Percentiles rank a stretch among this genome's conserved stretches.
Conservation (phyloP, 2,888 invertebrate species). For the Eledona agricola region DNA sequence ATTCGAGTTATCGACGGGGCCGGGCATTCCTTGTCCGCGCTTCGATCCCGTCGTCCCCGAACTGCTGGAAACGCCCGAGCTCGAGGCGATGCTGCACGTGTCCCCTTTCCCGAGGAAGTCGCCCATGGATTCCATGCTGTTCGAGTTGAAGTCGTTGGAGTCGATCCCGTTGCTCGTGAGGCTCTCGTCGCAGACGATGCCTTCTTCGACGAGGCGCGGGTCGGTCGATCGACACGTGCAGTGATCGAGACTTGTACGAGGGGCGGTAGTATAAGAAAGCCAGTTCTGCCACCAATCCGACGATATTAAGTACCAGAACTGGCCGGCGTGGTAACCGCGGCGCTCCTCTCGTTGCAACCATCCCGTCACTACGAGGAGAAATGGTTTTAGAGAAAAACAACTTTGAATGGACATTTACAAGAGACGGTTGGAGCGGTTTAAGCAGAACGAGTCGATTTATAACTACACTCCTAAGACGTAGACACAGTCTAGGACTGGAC, state of each 20-base stretch:
- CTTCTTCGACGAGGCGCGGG: conserved; percentile 65
- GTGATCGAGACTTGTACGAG: conserved; percentile 56
- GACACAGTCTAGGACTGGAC: no score
- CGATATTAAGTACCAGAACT: conserved; percentile 89
- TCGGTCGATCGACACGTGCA: conserved; percentile 62
- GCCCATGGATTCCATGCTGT: conserved; percentile 70
- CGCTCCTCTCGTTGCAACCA: conserved; percentile 84
- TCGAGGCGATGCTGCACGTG: conserved; percentile 66
- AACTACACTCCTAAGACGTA: no score
- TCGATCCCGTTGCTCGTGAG: conserved; percentile 67
- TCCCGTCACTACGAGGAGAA: conserved; percentile 79
- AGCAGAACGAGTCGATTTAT: no score
- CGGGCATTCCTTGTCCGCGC: conserved; percentile 65
- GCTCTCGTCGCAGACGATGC: conserved; percentile 75
- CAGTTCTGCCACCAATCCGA: conserved; percentile 89
- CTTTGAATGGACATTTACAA: no score
- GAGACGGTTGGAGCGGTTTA: no score
- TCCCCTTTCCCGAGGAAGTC: conserved; percentile 70
- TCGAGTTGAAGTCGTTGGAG: conserved; percentile 60
- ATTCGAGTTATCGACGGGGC: conserved; percentile 79
- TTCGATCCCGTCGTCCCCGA: conserved; percentile 65
- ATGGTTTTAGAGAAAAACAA: no score
- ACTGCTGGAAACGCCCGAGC: conserved; percentile 70
- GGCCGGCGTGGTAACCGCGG: conserved; percentile 80
- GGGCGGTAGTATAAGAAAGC: conserved; percentile 72